These are phyloP conservation scores for Pinna nobilis DNA, from an alignment of 1,140 invertebrate genomes.

Conservation along the genomic window DNA sequence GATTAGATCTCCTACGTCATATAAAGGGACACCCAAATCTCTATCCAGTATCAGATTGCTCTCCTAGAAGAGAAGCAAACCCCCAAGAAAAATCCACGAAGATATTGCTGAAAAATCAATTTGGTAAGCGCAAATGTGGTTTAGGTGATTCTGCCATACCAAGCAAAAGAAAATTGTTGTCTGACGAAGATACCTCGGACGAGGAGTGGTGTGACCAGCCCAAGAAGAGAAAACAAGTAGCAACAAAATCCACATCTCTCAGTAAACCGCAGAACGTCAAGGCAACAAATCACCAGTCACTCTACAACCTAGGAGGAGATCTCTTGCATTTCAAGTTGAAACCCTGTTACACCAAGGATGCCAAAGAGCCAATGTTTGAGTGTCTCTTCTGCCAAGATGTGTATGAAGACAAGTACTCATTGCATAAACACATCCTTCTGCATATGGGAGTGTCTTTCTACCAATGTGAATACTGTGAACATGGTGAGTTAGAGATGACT, in stretches of 20 bases:
- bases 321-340: constrained; percentile 35
- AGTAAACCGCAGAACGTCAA: not conserved
- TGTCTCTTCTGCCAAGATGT: constrained; percentile 35
- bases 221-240: constrained; percentile 19
- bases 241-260: constrained; percentile 25
- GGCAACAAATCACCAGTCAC: not conserved
- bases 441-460: constrained; percentile 43
- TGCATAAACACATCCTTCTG: constrained; percentile 37
- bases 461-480: constrained; percentile 39
- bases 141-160: not conserved
- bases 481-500: constrained; percentile 33
- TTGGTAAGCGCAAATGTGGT: constrained; percentile 10
- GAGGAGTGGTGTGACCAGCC: not conserved
- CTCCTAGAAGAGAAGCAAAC: constrained; percentile 6
- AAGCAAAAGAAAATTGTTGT: constrained; percentile 1
- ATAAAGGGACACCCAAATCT: constrained; percentile 32
- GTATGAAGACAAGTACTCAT: constrained; percentile 27
- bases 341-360: constrained; percentile 35
- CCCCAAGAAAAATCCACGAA: constrained; percentile 17
- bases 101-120: constrained; percentile 22
- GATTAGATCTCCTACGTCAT: constrained; percentile 36
- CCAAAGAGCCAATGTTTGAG: constrained; percentile 17
- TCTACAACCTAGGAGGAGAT: constrained; percentile 38
- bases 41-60: constrained; percentile 1
- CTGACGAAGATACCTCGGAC: constrained; percentile 1